These are phyloP conservation scores for Eretmochelys imbricata DNA, from an alignment of 2,113 vertebrate species.

Conservation along the genomic window DNA sequence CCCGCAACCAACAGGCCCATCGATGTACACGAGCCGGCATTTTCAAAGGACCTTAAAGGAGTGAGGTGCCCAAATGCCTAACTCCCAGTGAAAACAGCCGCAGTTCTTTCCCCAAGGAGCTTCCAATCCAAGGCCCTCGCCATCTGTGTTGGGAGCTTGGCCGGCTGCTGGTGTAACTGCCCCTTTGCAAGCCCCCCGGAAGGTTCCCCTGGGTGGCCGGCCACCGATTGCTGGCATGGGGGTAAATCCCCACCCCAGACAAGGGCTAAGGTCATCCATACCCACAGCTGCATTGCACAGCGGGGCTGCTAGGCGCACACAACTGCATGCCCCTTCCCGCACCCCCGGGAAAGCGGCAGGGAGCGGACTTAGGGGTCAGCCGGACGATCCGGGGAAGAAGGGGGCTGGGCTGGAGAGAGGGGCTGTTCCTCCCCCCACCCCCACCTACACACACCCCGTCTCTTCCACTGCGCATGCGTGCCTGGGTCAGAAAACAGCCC, in stretches of 20 bases:
- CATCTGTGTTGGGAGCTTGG: too few species aligned
- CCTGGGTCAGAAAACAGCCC: constrained; percentile 14
- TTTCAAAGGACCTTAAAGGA: neutral
- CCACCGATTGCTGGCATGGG: neutral
- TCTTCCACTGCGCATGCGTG: neutral
- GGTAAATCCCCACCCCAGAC: neutral
- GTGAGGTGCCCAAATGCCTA: neutral
- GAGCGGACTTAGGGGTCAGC: neutral
- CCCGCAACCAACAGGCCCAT: too few species aligned
- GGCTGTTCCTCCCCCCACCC: neutral
- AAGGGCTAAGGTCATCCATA: neutral
- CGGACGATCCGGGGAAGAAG: neutral
- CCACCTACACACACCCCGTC: neutral
- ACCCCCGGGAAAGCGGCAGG: neutral
- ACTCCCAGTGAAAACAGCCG: neutral
- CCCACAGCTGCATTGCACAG: neutral
- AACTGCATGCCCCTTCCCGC: too few species aligned
- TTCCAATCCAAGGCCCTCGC: neutral
- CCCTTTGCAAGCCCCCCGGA: too few species aligned
- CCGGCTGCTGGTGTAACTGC: neutral
- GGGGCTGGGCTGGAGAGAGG: neutral
- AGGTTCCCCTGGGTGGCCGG: neutral
- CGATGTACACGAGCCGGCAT: too few species aligned
- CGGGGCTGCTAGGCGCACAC: too few species aligned
- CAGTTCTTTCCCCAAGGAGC: neutral